Percentiles rank a stretch among this genome's conserved stretches.
Evolutionary conservation across 1,140 invertebrate genomes (phyloP).

Genomic region (Drosophila miranda): DNA sequence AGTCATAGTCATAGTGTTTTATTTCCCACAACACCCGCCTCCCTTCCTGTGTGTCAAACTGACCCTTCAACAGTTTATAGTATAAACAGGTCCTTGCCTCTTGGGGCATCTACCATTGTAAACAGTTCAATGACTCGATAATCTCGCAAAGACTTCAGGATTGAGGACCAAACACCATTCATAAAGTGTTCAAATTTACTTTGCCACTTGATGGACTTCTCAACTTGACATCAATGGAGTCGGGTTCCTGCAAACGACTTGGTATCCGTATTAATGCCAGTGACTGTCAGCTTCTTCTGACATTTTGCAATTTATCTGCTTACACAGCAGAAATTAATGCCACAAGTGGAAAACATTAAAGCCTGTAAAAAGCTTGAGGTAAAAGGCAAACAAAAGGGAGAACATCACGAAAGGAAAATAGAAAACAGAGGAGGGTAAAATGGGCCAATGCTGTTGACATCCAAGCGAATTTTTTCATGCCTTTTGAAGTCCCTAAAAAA

Average conservation of each 20-base stretch:
- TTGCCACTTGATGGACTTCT: conserved; percentile 46
- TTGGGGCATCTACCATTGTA: no score
- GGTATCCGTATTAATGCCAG: conserved; percentile 66
- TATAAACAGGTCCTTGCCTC: no score
- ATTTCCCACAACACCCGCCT: no score
- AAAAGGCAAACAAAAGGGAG: conserved; percentile 14
- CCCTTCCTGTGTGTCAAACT: no score
- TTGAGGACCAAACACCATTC: conserved; percentile 10
- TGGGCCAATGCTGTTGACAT: conserved; percentile 38
- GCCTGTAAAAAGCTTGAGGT: conserved; percentile 27
- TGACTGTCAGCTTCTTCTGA: conserved; percentile 69
- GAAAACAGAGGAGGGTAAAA: not conserved
- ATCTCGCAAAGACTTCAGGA: not conserved
- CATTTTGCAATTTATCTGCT: conserved; percentile 77
- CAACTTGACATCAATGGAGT: conserved; percentile 24
- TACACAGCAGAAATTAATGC: conserved; percentile 78
- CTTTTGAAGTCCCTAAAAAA: conserved; percentile 24
- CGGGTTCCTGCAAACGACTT: conserved; percentile 36
- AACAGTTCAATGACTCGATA: no score
- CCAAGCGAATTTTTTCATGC: conserved; percentile 4
- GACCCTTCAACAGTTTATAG: no score
- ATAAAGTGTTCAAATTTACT: conserved; percentile 50
- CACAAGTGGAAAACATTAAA: conserved; percentile 58
- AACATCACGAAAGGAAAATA: not conserved
- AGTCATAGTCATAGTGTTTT: no score